These are phyloP conservation scores for Heteromurus nitidus DNA, from an alignment of 2,888 invertebrate genomes.

Conservation along the genomic window DNA sequence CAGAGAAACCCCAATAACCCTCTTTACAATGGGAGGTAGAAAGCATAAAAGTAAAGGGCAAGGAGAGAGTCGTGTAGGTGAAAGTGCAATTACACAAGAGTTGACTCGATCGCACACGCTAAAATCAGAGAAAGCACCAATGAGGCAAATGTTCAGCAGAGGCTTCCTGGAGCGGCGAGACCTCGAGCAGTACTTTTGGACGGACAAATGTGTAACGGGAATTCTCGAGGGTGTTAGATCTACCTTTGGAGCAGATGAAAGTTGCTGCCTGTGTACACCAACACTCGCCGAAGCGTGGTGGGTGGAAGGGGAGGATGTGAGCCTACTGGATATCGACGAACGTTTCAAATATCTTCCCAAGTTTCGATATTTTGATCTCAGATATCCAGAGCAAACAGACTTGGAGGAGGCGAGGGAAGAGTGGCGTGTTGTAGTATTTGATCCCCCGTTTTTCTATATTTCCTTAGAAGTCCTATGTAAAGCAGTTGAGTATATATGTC, in stretches of 20 bases:
- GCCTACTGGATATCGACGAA: conserved; percentile 70
- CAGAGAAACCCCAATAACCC: too few relatives aligned
- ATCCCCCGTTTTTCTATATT: conserved; percentile 72
- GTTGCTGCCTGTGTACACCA: conserved; percentile 71
- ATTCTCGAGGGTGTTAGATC: conserved; percentile 65
- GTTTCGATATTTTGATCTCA: conserved; percentile 70
- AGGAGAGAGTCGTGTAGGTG: too few relatives aligned
- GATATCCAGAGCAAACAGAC: conserved; percentile 50
- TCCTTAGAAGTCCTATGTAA: conserved; percentile 66
- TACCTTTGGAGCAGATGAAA: conserved; percentile 67
- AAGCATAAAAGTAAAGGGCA: too few relatives aligned
- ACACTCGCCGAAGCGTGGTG: conserved; percentile 68
- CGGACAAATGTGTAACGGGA: conserved; percentile 66
- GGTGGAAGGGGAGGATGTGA: conserved; percentile 66
- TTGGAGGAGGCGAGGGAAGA: conserved; percentile 55
- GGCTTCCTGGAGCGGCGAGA: conserved; percentile 69
- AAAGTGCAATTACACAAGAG: too few relatives aligned
- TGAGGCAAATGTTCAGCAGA: conserved; percentile 50
- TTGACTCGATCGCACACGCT: background rate
- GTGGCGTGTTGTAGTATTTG: conserved; percentile 71
- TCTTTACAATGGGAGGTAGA: too few relatives aligned
- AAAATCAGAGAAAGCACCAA: conserved; percentile 6
- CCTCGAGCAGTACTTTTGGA: conserved; percentile 72
- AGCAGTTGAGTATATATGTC: conserved; percentile 68
- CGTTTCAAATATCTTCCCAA: conserved; percentile 70